A percentile compares a stretch with the other conserved stretches of the same genome.
phyloP scores from a whole-genome alignment of 2,113 vertebrate genomes.

The Odocoileus virginianus region DNA sequence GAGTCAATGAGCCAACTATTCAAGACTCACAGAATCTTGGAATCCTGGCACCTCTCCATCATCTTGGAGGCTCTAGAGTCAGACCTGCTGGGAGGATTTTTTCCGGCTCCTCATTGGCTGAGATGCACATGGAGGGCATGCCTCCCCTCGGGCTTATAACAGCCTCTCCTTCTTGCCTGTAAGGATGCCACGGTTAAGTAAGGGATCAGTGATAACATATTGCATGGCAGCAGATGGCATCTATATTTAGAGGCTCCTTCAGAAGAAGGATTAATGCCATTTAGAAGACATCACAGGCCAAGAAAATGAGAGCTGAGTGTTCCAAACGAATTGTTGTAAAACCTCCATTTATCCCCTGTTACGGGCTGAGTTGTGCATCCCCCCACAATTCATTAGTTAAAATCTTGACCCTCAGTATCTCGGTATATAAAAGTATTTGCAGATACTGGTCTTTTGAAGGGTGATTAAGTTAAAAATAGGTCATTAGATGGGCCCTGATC shows the following conservation, averaged over 20 bases:
- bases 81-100: accelerated
- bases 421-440: not conserved
- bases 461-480: not conserved
- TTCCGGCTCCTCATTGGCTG: not conserved
- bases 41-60: not conserved
- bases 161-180: not conserved
- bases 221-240: slow-evolving; percentile 35
- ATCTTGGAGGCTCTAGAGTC: not conserved
- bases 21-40: not conserved
- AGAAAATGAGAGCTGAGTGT: slow-evolving; percentile 20
- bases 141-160: not conserved
- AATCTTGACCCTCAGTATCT: not conserved
- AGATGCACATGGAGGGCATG: accelerated
- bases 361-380: not conserved
- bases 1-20: not conserved
- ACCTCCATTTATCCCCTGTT: not conserved
- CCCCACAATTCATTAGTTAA: not conserved
- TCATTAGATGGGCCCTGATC: not conserved
- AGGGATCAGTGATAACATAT: slow-evolving; percentile 12
- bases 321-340: not conserved
- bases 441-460: not conserved
- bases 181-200: not conserved
- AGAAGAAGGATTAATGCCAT: slow-evolving; percentile 30
- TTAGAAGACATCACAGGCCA: slow-evolving; percentile 38
- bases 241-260: slow-evolving; percentile 47